Evolutionary conservation across 2,888 invertebrate genomes (phyloP), one percentile per base, ranked within the genome.

Genomic region (Steinernema hermaphroditum): DNA sequence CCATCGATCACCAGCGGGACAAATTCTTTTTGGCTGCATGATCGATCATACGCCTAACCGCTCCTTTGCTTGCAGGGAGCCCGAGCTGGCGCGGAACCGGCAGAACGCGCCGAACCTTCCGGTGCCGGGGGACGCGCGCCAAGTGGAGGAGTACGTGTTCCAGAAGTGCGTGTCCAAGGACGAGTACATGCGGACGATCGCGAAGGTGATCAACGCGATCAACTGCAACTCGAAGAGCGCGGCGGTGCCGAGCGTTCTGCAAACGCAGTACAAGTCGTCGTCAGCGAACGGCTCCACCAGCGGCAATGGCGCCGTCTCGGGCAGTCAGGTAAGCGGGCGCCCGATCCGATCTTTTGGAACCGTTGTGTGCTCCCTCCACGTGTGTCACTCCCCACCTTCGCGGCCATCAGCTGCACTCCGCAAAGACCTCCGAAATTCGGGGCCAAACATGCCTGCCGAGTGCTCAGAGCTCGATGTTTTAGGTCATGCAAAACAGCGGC

Each of bases 101-200:
- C 85, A 86, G 74, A 83, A 86, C 68, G 85, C 85, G 9, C 85
- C 85, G 37, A 85, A 85, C 73, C 75, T 85, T 32, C 85, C 85
- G 9, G 85, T 85, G 22, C 85, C 83, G 14, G 85, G 85, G 14
- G 83, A 85, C 74, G 85, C 85, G 0, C 75, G 84, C 46, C 84
- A 85, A 72, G 85, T 85, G 24, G 85, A 85, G 74, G 85, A 85
- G 68, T 85, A 85, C 74, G 85, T 85, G 22, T 85, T 85, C 76
- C 83, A 85, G 72, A 85, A 85, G 74, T 85, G 85, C 69, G 76
- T 79, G 71, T 80, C 82, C 73, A 85, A 85, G 74, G 85, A 86
- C 73, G 85, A 85, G 71, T 85, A 85, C 75, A 86, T 85, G 85
- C 70, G 85, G 34, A 85, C 85, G 8, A 85, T 85, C 62, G 85